Base-by-base conservation (phyloP, 2,797 vertebrate genomes). In the Eulemur rubriventer region DNA sequence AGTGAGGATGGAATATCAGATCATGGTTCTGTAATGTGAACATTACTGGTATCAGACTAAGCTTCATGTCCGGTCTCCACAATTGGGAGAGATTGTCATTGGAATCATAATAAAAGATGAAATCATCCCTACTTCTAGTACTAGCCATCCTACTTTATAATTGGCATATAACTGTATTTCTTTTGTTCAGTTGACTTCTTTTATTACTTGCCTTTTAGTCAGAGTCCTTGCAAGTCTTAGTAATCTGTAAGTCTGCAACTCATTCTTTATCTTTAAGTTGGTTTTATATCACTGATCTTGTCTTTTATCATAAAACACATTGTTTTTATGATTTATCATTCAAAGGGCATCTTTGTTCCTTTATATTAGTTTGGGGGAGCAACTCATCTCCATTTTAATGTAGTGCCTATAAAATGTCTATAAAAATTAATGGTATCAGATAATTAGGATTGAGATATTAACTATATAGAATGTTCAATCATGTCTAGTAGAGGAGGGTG, bases 271-370 rank as follows among this genome's bases (percentile, higher is more conserved):
- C 76, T 79, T 79, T 57, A 57, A 75, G 35, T 12, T 91, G 16
- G 17, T 89, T 69, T 93, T 89, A n/a, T 91, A 63, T 80, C 46
- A 33, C 43, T 63, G 11, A 6, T 57, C 46, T 78, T 92, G 73
- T 22, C 57, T 81, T 81, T 80, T 61, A 55, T 43, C 48, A 57
- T 86, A 38, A 70, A 72, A 84, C 20, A 59, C 55, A 83, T 7
- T 92, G 55, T 48, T 94, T 90, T 94, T 38, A 59, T 89, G 52
- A 85, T 76, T 75, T 81, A 41, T 43, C 75, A 57, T n/a, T 63
- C 78, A 93, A 55, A 94, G 55, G 14, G 2, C 9, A 78, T 28
- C 59, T 24, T 50, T 24, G 35, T 69, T 65, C 33, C 35, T 84
- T 70, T 89, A n/a, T 43, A 33, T 52, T 87, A 85, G 26, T 50